Base-by-base conservation (phyloP, 2,113 vertebrate genomes). In the Macquaria ambigua region DNA sequence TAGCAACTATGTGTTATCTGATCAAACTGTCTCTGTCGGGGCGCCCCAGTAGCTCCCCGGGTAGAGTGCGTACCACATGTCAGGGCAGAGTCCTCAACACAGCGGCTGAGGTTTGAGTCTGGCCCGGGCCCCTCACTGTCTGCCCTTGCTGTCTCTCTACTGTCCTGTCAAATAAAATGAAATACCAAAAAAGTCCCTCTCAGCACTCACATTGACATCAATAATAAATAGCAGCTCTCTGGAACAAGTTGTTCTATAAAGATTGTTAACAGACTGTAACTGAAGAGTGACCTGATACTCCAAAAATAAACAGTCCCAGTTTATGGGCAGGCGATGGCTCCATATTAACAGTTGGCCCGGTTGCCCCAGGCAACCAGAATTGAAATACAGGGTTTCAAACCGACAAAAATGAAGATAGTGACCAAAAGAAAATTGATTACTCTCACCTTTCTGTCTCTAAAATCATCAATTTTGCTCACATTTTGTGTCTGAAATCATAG, bases 1-100 rank as follows among this genome's bases (percentile, higher is more conserved):
- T 87, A 46, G 6, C 37, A 61, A 28, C 20, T 28, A 15, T 56
- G 74, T 74, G 81, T 74, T n/a, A 55, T 80, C 80, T 46, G 69
- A 62, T 88, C 74, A 85, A 73, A 77, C 39, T 31, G 21, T 34
- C 4, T 34, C 34, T 34, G 34, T 34, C 3, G 4, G 34, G 34
- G 34, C 34, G 34, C 2, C 34, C 34, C 34, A 34, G 34, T 34
- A 34, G 34, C 3, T 34, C 34, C 0, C 34, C 34, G 34, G 34
- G 3, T 34, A 34, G 34, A 34, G 34, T 34, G 34, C 4, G 34
- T 34, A 5, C 3, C 34, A 34, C 34, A 3, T 34, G 34, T 34
- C 34, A 34, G 4, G 34, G 34, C 28, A 31, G 28, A 31, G 28
- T 31, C 34, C 34, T 34, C 4, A 34, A 34, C 34, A 4, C 34